phyloP scores from a whole-genome alignment of 2,888 invertebrate genomes.

The Azorinus chamasolen region DNA sequence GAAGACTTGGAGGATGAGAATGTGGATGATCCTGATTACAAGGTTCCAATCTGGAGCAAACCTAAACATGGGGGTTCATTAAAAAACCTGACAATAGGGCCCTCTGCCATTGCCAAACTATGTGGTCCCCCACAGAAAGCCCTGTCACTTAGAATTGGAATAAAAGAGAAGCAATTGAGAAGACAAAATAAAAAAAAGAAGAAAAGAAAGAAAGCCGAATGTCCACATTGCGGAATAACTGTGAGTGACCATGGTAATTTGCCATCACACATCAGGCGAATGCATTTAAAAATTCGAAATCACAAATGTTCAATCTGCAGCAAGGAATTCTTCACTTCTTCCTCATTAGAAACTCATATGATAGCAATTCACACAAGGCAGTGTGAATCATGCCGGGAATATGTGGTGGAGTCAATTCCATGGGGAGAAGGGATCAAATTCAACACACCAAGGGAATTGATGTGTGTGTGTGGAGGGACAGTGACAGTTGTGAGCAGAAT shows the following conservation, averaged over 20 bases:
- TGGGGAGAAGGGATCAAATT: slow-evolving; percentile 50
- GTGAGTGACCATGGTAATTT: slow-evolving; percentile 52
- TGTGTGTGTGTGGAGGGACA: slow-evolving; percentile 55
- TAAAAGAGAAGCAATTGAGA: too few relatives aligned
- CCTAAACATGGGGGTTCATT: too few relatives aligned
- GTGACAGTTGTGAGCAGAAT: slow-evolving; percentile 57
- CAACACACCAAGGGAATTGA: slow-evolving; percentile 53
- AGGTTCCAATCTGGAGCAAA: too few relatives aligned
- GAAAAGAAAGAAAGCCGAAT: slow-evolving; percentile 14
- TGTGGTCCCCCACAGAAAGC: too few relatives aligned
- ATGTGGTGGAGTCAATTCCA: slow-evolving; percentile 63
- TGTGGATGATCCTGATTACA: too few relatives aligned
- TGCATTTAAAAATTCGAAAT: slow-evolving; percentile 49
- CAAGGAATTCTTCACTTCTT: slow-evolving; percentile 49
- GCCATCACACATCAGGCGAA: slow-evolving; percentile 47
- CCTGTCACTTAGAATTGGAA: too few relatives aligned
- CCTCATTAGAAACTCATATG: slow-evolving; percentile 58
- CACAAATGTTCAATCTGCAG: slow-evolving; percentile 55
- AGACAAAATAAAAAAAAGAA: too few relatives aligned
- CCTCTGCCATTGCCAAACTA: too few relatives aligned
- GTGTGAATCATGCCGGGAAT: slow-evolving; percentile 57
- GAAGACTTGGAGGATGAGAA: too few relatives aligned
- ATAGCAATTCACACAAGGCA: slow-evolving; percentile 57
- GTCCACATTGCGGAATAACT: slow-evolving; percentile 54
- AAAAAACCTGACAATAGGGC: too few relatives aligned